phyloP scores from a whole-genome alignment of 2,797 vertebrate genomes.

The Pantherophis alleghaniensis region DNA sequence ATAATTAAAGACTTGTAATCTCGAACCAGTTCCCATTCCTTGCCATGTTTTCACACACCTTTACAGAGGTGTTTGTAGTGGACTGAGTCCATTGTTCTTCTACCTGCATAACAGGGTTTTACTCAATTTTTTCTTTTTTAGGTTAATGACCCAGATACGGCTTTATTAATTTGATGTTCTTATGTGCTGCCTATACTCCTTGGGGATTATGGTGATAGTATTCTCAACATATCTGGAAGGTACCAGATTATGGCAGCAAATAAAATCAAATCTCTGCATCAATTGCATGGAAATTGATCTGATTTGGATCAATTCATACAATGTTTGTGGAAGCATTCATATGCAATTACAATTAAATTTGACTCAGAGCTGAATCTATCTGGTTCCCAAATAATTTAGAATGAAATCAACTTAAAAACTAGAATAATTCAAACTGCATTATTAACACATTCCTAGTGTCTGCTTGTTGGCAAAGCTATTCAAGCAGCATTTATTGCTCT shows the following conservation, averaged over 20 bases:
- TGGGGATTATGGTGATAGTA: not conserved
- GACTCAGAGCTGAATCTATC: not conserved
- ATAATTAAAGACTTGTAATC: not conserved
- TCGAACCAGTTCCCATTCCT: not conserved
- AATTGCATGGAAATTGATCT: not conserved
- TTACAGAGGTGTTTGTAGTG: not conserved
- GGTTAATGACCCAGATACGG: not conserved
- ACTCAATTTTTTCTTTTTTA: not conserved
- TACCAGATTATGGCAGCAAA: not conserved
- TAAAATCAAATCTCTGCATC: not conserved
- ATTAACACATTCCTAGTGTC: not conserved
- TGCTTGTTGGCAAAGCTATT: not conserved
- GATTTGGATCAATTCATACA: not conserved
- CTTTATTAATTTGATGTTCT: not conserved
- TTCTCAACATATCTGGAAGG: not conserved
- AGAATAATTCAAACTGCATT: not conserved
- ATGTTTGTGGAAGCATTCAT: not conserved
- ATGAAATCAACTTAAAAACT: not conserved
- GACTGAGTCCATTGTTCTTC: not conserved
- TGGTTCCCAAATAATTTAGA: not conserved
- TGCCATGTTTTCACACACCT: not conserved
- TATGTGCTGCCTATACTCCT: not conserved
- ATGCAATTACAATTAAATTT: not conserved
- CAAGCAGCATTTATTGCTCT: not conserved
- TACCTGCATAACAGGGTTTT: not conserved